Conservation (phyloP, 1,140 invertebrate genomes). For the Onthophagus taurus region DNA sequence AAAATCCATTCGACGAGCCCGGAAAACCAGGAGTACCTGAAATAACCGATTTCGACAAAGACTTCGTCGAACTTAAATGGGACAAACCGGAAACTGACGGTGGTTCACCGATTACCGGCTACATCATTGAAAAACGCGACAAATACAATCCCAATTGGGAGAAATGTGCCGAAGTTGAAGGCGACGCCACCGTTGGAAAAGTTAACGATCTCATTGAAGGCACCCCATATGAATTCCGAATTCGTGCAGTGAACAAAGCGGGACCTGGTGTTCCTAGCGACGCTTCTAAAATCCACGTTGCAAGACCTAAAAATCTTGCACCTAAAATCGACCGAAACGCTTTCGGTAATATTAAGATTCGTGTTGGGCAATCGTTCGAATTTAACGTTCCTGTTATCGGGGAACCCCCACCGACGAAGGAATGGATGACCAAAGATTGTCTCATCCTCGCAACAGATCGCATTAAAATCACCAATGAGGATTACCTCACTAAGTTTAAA, state of each 20-base stretch:
- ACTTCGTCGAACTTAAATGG: slow-evolving; percentile 96
- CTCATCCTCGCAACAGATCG: slow-evolving; percentile 70
- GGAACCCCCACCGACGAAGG: slow-evolving; percentile 87
- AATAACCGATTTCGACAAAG: slow-evolving; percentile 84
- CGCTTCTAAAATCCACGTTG: slow-evolving; percentile 76
- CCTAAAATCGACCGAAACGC: slow-evolving; percentile 92
- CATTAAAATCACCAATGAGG: slow-evolving; percentile 73
- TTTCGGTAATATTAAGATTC: slow-evolving; percentile 84
- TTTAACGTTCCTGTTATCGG: slow-evolving; percentile 90
- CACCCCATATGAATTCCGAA: slow-evolving; percentile 87
- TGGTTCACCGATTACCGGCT: slow-evolving; percentile 82
- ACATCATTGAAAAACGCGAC: slow-evolving; percentile 93
- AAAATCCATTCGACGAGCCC: slow-evolving; percentile 89
- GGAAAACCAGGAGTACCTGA: slow-evolving; percentile 80
- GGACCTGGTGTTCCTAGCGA: slow-evolving; percentile 87
- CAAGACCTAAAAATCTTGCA: slow-evolving; percentile 80
- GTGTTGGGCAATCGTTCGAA: slow-evolving; percentile 87
- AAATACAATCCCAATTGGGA: slow-evolving; percentile 83
- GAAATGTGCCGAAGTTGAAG: slow-evolving; percentile 73
- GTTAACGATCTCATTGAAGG: slow-evolving; percentile 86
- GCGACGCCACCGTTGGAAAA: slow-evolving; percentile 71
- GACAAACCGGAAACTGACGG: slow-evolving; percentile 75
- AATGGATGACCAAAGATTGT: slow-evolving; percentile 81
- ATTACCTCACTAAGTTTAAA: slow-evolving; percentile 80
- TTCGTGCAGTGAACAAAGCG: slow-evolving; percentile 89